phyloP scores from a whole-genome alignment of 1,140 invertebrate species.

The Conopomorpha cramerella region DNA sequence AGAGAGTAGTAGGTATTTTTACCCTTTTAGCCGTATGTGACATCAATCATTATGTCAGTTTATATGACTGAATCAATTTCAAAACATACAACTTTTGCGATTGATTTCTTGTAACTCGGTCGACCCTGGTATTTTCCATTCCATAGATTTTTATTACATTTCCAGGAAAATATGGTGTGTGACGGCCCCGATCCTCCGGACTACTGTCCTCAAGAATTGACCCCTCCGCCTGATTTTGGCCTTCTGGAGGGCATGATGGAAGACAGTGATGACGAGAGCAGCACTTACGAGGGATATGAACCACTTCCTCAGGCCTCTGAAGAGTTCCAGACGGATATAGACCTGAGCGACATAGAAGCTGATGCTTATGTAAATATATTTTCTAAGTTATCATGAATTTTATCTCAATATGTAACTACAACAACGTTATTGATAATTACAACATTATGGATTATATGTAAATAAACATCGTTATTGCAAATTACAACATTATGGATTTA shows the following conservation, averaged over 20 bases:
- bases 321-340: conserved; percentile 18
- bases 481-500: no score
- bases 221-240: conserved; percentile 31
- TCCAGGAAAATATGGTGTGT: conserved; percentile 47
- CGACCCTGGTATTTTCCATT: no score
- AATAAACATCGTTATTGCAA: no score
- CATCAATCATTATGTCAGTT: no score
- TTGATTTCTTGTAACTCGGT: no score
- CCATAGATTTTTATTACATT: no score
- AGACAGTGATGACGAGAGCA: conserved; percentile 45
- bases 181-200: conserved; percentile 46
- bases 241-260: conserved; percentile 34
- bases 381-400: no score
- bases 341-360: conserved; percentile 25
- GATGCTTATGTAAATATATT: conserved; percentile 8
- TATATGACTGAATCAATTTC: no score
- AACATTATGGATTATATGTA: no score
- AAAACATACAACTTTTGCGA: no score
- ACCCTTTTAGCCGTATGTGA: no score
- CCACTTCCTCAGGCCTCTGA: conserved; percentile 45
- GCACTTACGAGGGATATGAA: conserved; percentile 40
- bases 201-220: conserved; percentile 35
- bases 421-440: background rate
- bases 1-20: no score
- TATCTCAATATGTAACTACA: background rate